Percentiles rank a stretch among this genome's conserved stretches.
Evolutionary conservation across 2,888 invertebrate genomes (phyloP).

Genomic region (Erebia palarica): DNA sequence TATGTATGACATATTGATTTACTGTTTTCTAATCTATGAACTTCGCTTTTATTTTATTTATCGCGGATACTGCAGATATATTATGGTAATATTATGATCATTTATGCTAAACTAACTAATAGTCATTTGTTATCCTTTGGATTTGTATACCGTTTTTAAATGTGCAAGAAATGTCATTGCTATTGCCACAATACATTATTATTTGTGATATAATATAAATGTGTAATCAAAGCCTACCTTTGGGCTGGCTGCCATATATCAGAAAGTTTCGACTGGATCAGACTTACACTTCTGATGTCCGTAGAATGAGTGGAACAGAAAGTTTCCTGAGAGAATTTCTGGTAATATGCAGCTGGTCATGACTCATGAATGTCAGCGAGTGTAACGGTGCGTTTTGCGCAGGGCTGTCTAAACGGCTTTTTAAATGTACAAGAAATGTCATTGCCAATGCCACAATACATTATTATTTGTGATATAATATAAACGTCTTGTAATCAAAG

Average conservation of each 20-base stretch:
- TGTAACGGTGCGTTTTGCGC: conserved; percentile 11
- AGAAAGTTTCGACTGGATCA: too few species aligned
- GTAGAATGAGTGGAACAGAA: too few species aligned
- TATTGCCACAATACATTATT: neutral
- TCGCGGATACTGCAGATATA: conserved; percentile 11
- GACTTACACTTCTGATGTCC: too few species aligned
- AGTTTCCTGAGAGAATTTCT: too few species aligned
- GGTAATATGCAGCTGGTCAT: too few species aligned
- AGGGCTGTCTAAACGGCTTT: conserved; percentile 52
- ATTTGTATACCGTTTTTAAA: neutral
- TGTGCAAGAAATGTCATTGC: neutral
- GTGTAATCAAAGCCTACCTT: too few species aligned
- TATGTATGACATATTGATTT: conserved; percentile 9
- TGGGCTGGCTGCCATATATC: too few species aligned
- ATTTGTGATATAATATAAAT: conserved; percentile 8
- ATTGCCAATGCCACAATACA: neutral
- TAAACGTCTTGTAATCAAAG: neutral
- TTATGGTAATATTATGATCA: conserved; percentile 28
- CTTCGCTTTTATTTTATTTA: conserved; percentile 2
- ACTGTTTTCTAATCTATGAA: conserved; percentile 6
- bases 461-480: conserved; percentile 3
- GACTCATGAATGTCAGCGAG: too few species aligned
- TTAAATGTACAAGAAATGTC: neutral
- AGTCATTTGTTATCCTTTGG: neutral
- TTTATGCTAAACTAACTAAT: conserved; percentile 14